phyloP scores from a whole-genome alignment of 2,888 invertebrate genomes.

The Melipona beecheii region DNA sequence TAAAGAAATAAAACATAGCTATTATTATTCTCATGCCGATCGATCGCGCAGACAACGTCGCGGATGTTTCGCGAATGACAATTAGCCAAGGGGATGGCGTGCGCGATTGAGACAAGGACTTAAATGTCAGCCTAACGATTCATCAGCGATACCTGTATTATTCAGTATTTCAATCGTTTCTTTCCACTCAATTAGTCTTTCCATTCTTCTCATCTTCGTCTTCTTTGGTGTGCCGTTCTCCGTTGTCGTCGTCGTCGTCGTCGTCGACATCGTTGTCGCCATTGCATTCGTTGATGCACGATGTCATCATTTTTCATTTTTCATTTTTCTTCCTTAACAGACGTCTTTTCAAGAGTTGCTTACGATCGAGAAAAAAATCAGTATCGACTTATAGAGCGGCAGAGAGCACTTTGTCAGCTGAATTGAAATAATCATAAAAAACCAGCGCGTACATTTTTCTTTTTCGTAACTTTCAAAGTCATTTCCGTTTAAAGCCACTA shows the following conservation, averaged over 20 bases:
- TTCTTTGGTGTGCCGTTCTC: conserved; percentile 2
- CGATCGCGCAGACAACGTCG: conserved; percentile 60
- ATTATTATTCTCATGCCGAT: conserved; percentile 68
- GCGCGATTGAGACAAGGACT: conserved; percentile 38
- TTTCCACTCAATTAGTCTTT: conserved; percentile 59
- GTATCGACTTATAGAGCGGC: conserved; percentile 31
- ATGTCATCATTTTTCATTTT: conserved; percentile 50
- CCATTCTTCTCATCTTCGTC: conserved; percentile 21
- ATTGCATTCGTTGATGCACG: conserved; percentile 19
- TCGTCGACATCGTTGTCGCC: background rate
- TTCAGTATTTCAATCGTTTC: conserved; percentile 54
- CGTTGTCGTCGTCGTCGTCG: conserved; percentile 1
- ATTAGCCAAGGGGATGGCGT: conserved; percentile 50
- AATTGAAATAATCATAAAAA: background rate
- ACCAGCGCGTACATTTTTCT: background rate
- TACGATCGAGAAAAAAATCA: conserved; percentile 51
- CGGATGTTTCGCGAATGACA: conserved; percentile 63
- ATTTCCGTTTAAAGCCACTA: background rate
- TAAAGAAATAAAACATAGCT: conserved; percentile 26
- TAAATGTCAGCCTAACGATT: conserved; percentile 63
- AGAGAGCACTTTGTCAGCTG: conserved; percentile 33
- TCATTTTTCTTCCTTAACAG: conserved; percentile 46
- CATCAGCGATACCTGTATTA: conserved; percentile 41
- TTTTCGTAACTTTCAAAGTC: background rate
- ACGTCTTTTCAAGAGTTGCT: conserved; percentile 48